phyloP scores from a whole-genome alignment of 2,888 invertebrate species.

The Ceratothoa steindachneri region DNA sequence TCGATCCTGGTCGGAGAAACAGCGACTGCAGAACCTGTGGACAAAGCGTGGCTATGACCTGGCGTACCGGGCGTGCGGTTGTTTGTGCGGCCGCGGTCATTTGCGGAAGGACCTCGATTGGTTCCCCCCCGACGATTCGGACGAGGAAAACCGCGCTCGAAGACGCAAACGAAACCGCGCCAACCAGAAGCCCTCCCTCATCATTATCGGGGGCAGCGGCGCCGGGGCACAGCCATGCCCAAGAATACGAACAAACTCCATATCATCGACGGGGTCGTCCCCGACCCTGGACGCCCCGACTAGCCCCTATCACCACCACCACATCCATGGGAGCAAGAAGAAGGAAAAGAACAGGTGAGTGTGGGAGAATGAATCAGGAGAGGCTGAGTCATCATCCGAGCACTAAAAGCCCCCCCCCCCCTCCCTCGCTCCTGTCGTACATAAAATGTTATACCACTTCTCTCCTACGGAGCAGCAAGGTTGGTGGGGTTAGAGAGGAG shows the following conservation, averaged over 20 bases:
- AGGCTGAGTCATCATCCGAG: no score
- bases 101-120: conserved; percentile 91
- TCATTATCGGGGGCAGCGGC: conserved; percentile 31
- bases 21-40: conserved; percentile 91
- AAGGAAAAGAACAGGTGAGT: not conserved
- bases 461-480: no score
- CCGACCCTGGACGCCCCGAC: conserved; percentile 40
- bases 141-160: conserved; percentile 60
- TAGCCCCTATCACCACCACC: conserved; percentile 31
- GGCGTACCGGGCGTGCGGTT: conserved; percentile 90
- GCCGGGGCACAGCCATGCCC: conserved; percentile 31
- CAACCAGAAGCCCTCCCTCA: conserved; percentile 61
- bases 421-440: no score
- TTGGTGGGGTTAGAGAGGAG: no score
- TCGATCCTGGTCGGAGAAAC: conserved; percentile 90
- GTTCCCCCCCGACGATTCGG: conserved; percentile 64
- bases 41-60: conserved; percentile 96
- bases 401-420: no score
- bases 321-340: not conserved
- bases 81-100: conserved; percentile 87
- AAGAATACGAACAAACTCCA: conserved; percentile 42
- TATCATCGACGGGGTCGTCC: conserved; percentile 47
- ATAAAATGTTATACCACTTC: no score
- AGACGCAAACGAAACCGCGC: conserved; percentile 67
- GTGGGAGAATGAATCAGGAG: no score